A percentile compares a stretch with the other conserved stretches of the same genome.
phyloP scores from a whole-genome alignment of 2,888 invertebrate genomes.

The Anthophora plumipes region DNA sequence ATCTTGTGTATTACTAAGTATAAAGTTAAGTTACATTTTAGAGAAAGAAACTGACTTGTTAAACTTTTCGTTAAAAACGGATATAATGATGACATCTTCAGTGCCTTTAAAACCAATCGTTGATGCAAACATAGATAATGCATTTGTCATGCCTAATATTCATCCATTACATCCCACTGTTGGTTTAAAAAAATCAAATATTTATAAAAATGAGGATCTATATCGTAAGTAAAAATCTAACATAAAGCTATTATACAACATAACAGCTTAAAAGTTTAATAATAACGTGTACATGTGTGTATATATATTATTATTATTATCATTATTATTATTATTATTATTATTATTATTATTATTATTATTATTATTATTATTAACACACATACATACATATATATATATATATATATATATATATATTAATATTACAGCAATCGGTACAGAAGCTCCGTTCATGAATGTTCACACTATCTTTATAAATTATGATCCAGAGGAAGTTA shows the following conservation, averaged over 20 bases:
- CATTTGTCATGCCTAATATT: slow-evolving; percentile 89
- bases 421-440: slow-evolving; percentile 85
- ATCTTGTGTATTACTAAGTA: not conserved
- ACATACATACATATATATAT: too few species aligned
- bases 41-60: slow-evolving; percentile 87
- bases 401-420: too few species aligned
- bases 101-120: slow-evolving; percentile 87
- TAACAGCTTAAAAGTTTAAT: too few species aligned
- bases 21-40: slow-evolving; percentile 53
- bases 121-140: slow-evolving; percentile 83
- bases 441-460: slow-evolving; percentile 85
- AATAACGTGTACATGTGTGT: too few species aligned
- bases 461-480: slow-evolving; percentile 93
- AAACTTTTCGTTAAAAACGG: slow-evolving; percentile 88
- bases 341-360: too few species aligned
- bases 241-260: not conserved
- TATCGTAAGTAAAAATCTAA: slow-evolving; percentile 89
- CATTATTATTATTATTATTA: too few species aligned
- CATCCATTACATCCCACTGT: slow-evolving; percentile 91
- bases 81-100: slow-evolving; percentile 88
- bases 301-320: too few species aligned
- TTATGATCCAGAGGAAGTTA: slow-evolving; percentile 88
- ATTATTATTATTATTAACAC: too few species aligned
- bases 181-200: slow-evolving; percentile 87
- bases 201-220: slow-evolving; percentile 87